These are phyloP conservation scores for Mythimna impura DNA, from an alignment of 2,888 invertebrate genomes.

Conservation along the genomic window DNA sequence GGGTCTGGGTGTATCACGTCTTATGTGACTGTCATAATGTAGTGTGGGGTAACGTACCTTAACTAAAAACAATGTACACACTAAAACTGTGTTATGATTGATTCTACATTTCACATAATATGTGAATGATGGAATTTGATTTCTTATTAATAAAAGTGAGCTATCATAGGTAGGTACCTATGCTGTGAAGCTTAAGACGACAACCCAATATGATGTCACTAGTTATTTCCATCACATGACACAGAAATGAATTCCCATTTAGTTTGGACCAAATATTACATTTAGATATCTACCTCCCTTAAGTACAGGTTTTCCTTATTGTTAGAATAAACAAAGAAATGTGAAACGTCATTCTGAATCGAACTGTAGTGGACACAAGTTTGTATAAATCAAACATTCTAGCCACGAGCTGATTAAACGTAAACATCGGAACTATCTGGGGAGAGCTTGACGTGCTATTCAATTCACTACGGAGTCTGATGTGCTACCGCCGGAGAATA, in stretches of 20 bases:
- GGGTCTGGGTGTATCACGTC: neutral
- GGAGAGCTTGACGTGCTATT: constrained; percentile 41
- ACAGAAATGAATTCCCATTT: neutral
- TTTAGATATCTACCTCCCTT: neutral
- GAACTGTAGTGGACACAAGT: constrained; percentile 57
- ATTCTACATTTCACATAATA: neutral
- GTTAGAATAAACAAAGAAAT: constrained; percentile 36
- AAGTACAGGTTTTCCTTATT: constrained; percentile 22
- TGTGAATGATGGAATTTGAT: neutral
- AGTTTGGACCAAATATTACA: neutral
- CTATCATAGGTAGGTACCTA: neutral
- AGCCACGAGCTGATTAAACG: constrained; percentile 66
- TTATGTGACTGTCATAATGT: neutral
- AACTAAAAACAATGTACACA: too few relatives aligned
- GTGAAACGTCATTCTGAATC: constrained; percentile 44
- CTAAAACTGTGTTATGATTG: neutral
- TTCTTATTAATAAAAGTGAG: neutral
- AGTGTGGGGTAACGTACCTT: too few relatives aligned
- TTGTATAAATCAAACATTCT: constrained; percentile 63
- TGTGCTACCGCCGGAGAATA: neutral
- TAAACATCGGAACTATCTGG: constrained; percentile 60
- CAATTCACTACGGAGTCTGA: constrained; percentile 20
- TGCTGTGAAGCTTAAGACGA: neutral
- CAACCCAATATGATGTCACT: too few relatives aligned
- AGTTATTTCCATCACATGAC: neutral